phyloP scores from a whole-genome alignment of 2,888 invertebrate genomes.

The Ramazzottius varieornatus region DNA sequence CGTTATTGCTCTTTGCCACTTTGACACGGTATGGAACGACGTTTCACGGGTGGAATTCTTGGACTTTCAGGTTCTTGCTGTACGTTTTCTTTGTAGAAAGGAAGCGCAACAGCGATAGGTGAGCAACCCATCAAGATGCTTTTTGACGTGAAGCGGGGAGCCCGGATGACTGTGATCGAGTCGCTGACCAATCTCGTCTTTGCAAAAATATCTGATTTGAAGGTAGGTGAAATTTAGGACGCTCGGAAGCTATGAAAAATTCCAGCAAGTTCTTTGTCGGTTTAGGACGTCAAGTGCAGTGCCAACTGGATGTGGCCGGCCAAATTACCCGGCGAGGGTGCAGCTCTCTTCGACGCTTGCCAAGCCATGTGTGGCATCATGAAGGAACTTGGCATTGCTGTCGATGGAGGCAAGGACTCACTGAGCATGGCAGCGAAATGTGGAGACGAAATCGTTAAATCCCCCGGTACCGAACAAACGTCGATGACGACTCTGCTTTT shows the following conservation, averaged over 20 bases:
- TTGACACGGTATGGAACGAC: constrained; percentile 36
- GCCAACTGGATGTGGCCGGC: constrained; percentile 99
- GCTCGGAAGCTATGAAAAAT: neutral
- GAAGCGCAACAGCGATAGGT: constrained; percentile 79
- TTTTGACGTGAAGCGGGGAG: constrained; percentile 54
- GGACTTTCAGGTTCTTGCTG: too few species aligned
- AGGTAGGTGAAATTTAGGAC: constrained; percentile 21
- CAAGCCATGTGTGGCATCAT: constrained; percentile 59
- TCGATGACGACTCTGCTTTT: neutral
- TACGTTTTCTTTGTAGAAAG: too few species aligned
- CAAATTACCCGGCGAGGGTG: constrained; percentile 72
- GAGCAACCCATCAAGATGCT: constrained; percentile 86
- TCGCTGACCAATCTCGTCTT: constrained; percentile 69
- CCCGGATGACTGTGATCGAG: constrained; percentile 77
- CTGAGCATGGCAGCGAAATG: constrained; percentile 84
- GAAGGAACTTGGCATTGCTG: constrained; percentile 51
- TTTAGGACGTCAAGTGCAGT: constrained; percentile 72
- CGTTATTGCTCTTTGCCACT: constrained; percentile 44
- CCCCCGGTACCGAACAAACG: constrained; percentile 28
- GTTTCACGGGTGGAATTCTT: neutral
- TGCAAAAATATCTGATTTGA: constrained; percentile 29
- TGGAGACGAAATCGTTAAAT: constrained; percentile 33
- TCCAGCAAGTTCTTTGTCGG: too few species aligned
- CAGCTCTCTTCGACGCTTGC: constrained; percentile 58
- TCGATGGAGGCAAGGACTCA: constrained; percentile 92